Evolutionary conservation across 2,113 vertebrate species (phyloP).

Genomic region (Epinephelus moara): DNA sequence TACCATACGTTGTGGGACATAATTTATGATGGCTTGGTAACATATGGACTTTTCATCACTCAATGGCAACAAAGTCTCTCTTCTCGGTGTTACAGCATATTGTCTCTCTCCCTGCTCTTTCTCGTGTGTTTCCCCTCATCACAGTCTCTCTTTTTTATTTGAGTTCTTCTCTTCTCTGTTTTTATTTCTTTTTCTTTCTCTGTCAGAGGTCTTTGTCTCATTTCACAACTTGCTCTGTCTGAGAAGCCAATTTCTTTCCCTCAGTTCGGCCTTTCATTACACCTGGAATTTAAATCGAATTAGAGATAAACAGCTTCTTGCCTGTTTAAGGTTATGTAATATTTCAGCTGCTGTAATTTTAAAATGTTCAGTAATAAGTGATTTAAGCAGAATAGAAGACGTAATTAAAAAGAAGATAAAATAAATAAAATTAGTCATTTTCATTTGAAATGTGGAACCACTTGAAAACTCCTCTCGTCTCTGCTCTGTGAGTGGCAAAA

Average conservation of each 20-base stretch:
- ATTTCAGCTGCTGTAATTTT: not conserved
- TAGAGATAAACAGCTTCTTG: not conserved
- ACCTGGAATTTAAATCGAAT: not conserved
- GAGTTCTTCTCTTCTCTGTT: not conserved
- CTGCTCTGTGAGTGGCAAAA: not conserved
- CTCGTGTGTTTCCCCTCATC: not conserved
- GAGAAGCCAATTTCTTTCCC: not conserved
- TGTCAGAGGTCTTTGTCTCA: not conserved
- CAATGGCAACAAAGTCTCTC: constrained; percentile 77
- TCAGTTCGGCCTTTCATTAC: not conserved
- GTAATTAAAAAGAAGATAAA: not conserved
- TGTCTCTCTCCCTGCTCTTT: constrained; percentile 28
- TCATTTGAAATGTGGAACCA: not conserved
- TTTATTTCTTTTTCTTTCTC: not conserved
- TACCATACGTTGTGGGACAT: constrained; percentile 77
- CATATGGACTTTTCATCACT: constrained; percentile 84
- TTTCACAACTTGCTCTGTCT: not conserved
- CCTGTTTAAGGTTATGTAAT: not conserved
- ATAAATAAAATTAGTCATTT: not conserved
- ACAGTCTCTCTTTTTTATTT: constrained; percentile 25
- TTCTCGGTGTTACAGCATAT: constrained; percentile 61
- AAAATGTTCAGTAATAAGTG: not conserved
- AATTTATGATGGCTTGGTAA: constrained; percentile 82
- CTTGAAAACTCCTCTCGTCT: not conserved
- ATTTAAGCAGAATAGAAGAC: not conserved